phyloP scores from a whole-genome alignment of 2,797 vertebrate genomes.

The Acanthopagrus latus region DNA sequence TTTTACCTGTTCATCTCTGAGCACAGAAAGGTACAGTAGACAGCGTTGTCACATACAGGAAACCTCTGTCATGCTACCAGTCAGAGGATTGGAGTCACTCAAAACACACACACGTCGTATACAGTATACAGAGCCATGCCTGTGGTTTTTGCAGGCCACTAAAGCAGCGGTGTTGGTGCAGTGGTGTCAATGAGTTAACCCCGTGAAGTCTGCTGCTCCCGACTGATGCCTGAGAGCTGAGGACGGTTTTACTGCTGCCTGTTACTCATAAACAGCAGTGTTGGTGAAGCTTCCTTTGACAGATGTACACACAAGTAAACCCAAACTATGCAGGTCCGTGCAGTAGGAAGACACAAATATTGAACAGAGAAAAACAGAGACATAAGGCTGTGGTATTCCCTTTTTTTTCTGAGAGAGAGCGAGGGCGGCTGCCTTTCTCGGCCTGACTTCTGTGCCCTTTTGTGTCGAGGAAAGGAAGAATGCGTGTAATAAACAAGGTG shows the following conservation, averaged over 20 bases:
- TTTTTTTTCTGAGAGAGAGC: too few relatives aligned
- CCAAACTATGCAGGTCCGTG: background rate
- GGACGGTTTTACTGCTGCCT: slow-evolving; percentile 38
- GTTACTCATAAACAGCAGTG: slow-evolving; percentile 34
- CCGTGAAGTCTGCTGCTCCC: slow-evolving; percentile 53
- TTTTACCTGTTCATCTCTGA: slow-evolving; percentile 7
- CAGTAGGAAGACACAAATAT: too few relatives aligned
- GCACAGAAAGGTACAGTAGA: slow-evolving; percentile 8
- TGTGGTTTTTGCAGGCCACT: slow-evolving; percentile 42
- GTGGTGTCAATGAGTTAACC: slow-evolving; percentile 59
- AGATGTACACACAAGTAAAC: background rate
- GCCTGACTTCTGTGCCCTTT: too few relatives aligned
- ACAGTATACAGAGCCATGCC: slow-evolving; percentile 37
- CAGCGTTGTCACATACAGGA: slow-evolving; percentile 42
- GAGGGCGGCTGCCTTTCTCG: too few relatives aligned
- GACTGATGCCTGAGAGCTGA: slow-evolving; percentile 28
- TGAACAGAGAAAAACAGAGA: too few relatives aligned
- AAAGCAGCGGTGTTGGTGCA: slow-evolving; percentile 52
- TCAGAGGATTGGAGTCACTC: slow-evolving; percentile 31
- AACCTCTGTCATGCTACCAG: slow-evolving; percentile 33
- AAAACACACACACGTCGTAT: slow-evolving; percentile 17
- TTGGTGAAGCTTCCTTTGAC: background rate
- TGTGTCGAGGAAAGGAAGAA: too few relatives aligned
- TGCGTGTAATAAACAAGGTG: too few relatives aligned
- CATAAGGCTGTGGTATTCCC: too few relatives aligned